Conservation (phyloP, 2,797 vertebrate genomes). For the Lepidocolaptes lacrymiger region DNA sequence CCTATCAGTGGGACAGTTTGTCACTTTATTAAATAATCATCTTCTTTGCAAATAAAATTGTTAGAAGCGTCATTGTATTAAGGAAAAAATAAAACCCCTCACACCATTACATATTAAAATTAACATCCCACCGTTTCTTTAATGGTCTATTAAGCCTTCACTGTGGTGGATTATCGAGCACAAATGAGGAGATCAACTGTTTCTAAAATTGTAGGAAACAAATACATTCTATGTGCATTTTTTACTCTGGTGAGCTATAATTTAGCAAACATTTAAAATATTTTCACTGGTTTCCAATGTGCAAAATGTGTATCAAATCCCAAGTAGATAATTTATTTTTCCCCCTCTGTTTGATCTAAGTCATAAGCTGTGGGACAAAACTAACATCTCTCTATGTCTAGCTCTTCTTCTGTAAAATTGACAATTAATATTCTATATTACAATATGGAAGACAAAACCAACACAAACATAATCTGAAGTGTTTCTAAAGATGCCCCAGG, state of each 20-base stretch:
- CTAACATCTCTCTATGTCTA: not conserved
- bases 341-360: not conserved
- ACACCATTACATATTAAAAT: slow-evolving; percentile 71
- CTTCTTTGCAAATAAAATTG: slow-evolving; percentile 89
- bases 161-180: slow-evolving; percentile 62
- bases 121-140: slow-evolving; percentile 72
- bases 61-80: slow-evolving; percentile 73
- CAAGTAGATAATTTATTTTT: not conserved
- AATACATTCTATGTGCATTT: not conserved
- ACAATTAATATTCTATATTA: not conserved
- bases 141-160: slow-evolving; percentile 68
- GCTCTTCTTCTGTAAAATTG: not conserved
- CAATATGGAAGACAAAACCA: not conserved
- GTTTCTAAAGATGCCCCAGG: not conserved
- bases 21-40: slow-evolving; percentile 94
- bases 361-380: not conserved
- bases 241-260: slow-evolving; percentile 1
- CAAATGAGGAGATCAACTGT: slow-evolving; percentile 58
- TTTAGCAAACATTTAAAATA: slow-evolving; percentile 27
- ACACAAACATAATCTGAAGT: not conserved
- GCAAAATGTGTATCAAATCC: not conserved
- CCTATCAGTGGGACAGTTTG: slow-evolving; percentile 94
- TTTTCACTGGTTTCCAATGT: not conserved
- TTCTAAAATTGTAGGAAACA: slow-evolving; percentile 60
- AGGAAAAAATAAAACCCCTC: slow-evolving; percentile 61